Percentiles rank a stretch among this genome's conserved stretches.
phyloP scores from a whole-genome alignment of 2,113 vertebrate species.

The Oryzias woworae region DNA sequence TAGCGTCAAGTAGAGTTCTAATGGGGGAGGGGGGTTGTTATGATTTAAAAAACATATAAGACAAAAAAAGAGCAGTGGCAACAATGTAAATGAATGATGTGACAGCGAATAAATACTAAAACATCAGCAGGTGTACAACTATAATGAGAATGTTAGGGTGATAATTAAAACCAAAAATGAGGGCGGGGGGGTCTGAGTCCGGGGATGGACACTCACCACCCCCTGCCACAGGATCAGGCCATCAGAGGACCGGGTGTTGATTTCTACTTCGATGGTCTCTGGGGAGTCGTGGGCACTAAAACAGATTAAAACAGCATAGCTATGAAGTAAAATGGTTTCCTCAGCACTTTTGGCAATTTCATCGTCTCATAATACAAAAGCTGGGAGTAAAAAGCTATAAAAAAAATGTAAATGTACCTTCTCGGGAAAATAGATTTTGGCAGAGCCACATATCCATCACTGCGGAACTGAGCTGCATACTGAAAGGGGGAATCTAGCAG shows the following conservation, averaged over 20 bases:
- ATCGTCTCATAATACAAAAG: not conserved
- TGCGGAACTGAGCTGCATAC: slow-evolving; percentile 84
- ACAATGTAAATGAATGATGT: not conserved
- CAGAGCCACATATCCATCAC: slow-evolving; percentile 83
- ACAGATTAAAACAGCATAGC: not conserved
- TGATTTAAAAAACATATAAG: too few relatives aligned
- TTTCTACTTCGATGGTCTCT: slow-evolving; percentile 90
- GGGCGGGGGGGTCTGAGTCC: too few relatives aligned
- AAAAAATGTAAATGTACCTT: slow-evolving; percentile 74
- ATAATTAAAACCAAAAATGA: too few relatives aligned
- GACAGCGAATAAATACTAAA: slow-evolving; percentile 2
- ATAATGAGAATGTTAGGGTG: too few relatives aligned
- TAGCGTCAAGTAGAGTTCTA: too few relatives aligned
- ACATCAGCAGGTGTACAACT: slow-evolving; percentile 2
- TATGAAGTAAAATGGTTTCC: not conserved
- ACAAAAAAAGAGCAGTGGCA: too few relatives aligned
- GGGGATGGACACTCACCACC: slow-evolving; percentile 77
- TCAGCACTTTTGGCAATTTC: too few relatives aligned
- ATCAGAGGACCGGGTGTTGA: slow-evolving; percentile 78
- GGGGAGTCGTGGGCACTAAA: slow-evolving; percentile 79
- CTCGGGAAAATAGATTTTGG: slow-evolving; percentile 82
- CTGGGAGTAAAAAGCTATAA: not conserved
- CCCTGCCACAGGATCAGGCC: slow-evolving; percentile 96
- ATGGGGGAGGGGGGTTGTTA: too few relatives aligned
- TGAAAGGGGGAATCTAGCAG: slow-evolving; percentile 85